Evolutionary conservation across 23 tunicate genomes (phyloP).

Genomic region (Ciona savignyi): DNA sequence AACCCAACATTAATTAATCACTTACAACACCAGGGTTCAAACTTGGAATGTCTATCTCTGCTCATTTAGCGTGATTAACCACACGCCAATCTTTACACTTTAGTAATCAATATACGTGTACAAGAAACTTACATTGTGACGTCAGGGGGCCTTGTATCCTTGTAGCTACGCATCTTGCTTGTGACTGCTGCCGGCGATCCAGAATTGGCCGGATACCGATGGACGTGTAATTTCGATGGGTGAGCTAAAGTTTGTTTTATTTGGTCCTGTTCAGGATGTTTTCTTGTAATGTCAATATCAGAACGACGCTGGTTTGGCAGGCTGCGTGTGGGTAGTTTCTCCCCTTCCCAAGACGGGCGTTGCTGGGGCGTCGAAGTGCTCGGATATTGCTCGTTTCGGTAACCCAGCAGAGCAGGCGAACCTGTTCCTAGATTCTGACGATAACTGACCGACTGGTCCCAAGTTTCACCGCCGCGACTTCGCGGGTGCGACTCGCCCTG

Average conservation of each 20-base stretch:
- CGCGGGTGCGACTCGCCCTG: neutral
- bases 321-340: neutral
- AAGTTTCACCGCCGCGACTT: neutral
- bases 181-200: neutral
- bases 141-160: neutral
- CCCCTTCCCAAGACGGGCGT: neutral
- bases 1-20: no score
- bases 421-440: neutral
- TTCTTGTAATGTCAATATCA: neutral
- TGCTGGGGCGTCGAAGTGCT: neutral
- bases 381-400: neutral
- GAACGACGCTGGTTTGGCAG: neutral
- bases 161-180: neutral
- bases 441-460: neutral
- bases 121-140: neutral
- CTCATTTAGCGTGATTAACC: no score
- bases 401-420: neutral
- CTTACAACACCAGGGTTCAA: no score
- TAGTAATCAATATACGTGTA: no score
- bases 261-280: neutral
- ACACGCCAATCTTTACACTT: no score
- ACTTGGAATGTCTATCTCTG: no score
- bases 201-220: neutral
- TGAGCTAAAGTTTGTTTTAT: neutral
- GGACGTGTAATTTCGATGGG: neutral